These are phyloP conservation scores for Arenaria interpres DNA, from an alignment of 2,113 vertebrate genomes.

Conservation along the genomic window DNA sequence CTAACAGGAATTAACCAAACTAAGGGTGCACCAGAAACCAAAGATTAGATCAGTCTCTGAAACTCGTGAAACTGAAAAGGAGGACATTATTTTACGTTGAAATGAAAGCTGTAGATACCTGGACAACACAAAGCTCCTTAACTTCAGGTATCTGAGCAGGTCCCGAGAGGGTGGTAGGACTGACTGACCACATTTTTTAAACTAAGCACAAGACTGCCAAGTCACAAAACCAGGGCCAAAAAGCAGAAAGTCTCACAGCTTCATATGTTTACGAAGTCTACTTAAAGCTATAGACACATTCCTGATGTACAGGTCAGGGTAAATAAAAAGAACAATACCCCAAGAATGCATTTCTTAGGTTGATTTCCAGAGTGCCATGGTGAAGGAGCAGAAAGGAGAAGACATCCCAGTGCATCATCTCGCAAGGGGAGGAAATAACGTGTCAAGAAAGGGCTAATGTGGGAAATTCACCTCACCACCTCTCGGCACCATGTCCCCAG, in stretches of 20 bases:
- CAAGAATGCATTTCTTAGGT: neutral
- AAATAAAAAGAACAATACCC: neutral
- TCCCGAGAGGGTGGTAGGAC: neutral
- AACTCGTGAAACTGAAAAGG: neutral
- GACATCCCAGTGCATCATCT: neutral
- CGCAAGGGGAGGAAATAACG: fast-evolving
- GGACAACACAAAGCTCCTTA: neutral
- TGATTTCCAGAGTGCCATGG: neutral
- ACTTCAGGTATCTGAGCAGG: neutral
- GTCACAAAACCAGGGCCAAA: neutral
- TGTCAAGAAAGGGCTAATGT: fast-evolving
- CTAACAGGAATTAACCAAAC: neutral
- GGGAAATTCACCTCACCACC: neutral
- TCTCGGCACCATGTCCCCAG: neutral
- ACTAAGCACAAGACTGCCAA: neutral
- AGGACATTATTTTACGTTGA: neutral
- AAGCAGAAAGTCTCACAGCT: neutral
- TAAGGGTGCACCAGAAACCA: neutral
- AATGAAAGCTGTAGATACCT: neutral
- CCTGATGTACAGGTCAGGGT: neutral
- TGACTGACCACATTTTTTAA: neutral
- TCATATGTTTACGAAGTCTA: neutral
- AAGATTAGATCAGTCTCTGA: neutral
- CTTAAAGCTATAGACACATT: neutral
- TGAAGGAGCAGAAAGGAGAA: neutral